These are phyloP conservation scores for Drosophila anceps DNA, from an alignment of 2,888 invertebrate genomes.

Conservation along the genomic window DNA sequence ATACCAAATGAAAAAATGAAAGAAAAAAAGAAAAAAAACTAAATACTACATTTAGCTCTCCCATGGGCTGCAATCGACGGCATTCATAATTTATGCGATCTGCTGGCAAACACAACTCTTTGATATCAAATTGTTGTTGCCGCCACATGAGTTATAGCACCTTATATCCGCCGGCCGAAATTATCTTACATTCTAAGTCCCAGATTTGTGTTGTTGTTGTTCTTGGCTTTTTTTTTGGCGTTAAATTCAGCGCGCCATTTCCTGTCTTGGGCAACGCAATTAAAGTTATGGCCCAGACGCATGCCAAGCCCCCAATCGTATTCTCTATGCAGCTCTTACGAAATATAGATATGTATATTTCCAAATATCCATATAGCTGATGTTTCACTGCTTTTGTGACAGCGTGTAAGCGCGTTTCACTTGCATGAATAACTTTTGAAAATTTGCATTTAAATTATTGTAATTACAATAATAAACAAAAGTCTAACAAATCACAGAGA, in stretches of 20 bases:
- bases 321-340: conserved; percentile 4
- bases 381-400: neutral
- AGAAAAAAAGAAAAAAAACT: neutral
- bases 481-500: conserved; percentile 59
- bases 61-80: conserved; percentile 48
- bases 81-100: conserved; percentile 73
- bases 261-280: conserved; percentile 51
- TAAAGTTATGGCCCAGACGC: conserved; percentile 41
- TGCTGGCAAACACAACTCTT: conserved; percentile 53
- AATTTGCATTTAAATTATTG: conserved; percentile 53
- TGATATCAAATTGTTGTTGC: conserved; percentile 76
- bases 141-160: conserved; percentile 71
- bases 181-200: conserved; percentile 32
- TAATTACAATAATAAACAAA: conserved; percentile 63
- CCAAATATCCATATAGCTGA: neutral
- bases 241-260: conserved; percentile 34
- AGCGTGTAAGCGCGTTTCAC: conserved; percentile 12
- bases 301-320: conserved; percentile 27
- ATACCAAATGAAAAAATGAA: conserved; percentile 13
- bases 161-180: conserved; percentile 69
- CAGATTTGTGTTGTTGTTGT: conserved; percentile 31
- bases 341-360: conserved; percentile 3
- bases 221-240: conserved; percentile 4
- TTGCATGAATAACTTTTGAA: conserved; percentile 16
- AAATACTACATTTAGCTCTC: conserved; percentile 20